These are phyloP conservation scores for Mus musculus DNA, from an alignment of 2,113 vertebrate genomes.

Conservation along the genomic window DNA sequence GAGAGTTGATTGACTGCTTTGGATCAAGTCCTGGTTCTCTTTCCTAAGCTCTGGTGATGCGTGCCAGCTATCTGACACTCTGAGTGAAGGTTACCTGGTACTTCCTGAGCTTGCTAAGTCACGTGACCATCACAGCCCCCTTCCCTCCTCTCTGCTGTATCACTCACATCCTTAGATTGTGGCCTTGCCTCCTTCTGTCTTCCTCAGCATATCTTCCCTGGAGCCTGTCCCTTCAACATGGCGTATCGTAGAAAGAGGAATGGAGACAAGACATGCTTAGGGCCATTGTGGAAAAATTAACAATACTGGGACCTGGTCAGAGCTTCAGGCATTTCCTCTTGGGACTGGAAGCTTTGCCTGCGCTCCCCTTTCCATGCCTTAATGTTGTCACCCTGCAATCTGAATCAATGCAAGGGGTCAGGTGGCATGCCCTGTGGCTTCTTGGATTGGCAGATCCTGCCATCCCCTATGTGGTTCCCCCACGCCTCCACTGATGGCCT, in stretches of 20 bases:
- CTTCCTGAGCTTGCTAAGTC: neutral
- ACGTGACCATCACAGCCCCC: neutral
- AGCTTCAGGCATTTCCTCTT: neutral
- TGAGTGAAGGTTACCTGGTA: neutral
- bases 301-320: neutral
- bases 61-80: neutral
- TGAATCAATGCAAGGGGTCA: neutral
- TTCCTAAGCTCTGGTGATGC: neutral
- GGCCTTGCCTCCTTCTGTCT: neutral
- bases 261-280: neutral
- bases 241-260: too few relatives aligned
- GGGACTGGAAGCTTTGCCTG: neutral
- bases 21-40: neutral
- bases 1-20: neutral
- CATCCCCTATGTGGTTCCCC: fast-evolving
- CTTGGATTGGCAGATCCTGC: neutral
- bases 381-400: neutral
- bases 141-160: neutral
- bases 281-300: neutral
- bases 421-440: neutral
- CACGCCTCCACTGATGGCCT: fast-evolving
- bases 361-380: neutral
- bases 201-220: neutral
- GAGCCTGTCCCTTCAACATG: neutral
- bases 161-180: too few relatives aligned